phyloP scores from a whole-genome alignment of 2,888 invertebrate species.

The Scaptomyza cyrtandrae region DNA sequence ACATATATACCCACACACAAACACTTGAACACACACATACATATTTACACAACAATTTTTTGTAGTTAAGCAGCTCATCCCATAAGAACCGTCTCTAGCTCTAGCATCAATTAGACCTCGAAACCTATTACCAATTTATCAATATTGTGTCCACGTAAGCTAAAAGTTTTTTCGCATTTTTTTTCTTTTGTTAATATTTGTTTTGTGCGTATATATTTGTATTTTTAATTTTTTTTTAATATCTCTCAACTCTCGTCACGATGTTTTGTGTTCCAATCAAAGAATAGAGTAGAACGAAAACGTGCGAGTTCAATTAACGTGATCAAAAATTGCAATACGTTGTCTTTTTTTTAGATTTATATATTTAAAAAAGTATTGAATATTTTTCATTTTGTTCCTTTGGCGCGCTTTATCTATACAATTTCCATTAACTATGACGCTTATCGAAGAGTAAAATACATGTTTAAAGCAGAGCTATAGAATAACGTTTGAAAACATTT shows the following conservation, averaged over 20 bases:
- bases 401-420: constrained; percentile 27
- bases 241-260: constrained; percentile 51
- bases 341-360: constrained; percentile 18
- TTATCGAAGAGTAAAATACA: constrained; percentile 40
- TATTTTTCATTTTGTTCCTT: constrained; percentile 44
- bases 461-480: constrained; percentile 60
- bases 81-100: constrained; percentile 45
- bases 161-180: constrained; percentile 31
- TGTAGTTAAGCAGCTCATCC: constrained; percentile 45
- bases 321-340: constrained; percentile 57
- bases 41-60: constrained; percentile 26
- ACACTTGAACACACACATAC: constrained; percentile 14
- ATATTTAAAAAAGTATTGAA: constrained; percentile 36
- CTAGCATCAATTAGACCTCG: constrained; percentile 45
- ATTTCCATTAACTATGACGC: constrained; percentile 60
- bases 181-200: constrained; percentile 51
- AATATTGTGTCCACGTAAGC: constrained; percentile 27
- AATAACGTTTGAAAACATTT: constrained; percentile 48
- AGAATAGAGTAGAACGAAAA: constrained; percentile 17
- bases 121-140: constrained; percentile 12
- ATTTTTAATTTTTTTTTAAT: constrained; percentile 34
- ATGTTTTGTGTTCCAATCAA: constrained; percentile 35
- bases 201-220: constrained; percentile 54
- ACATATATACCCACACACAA: constrained; percentile 18
- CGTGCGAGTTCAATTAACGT: constrained; percentile 32